Conservation (phyloP, 2,113 vertebrate species). For the Eurypyga helias region DNA sequence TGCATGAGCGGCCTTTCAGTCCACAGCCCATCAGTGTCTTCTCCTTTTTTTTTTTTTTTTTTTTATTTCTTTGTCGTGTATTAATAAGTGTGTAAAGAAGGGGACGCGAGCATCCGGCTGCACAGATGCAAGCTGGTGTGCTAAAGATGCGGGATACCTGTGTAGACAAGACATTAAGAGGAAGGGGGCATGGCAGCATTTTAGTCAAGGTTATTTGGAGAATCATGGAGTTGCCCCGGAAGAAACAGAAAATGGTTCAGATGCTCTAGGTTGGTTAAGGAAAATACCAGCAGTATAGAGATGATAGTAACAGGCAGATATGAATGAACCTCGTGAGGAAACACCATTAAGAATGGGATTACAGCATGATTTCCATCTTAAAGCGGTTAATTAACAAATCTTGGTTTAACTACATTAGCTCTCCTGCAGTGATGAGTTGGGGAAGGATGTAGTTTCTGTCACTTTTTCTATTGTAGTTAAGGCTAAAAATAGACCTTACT, state of each 20-base stretch:
- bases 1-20: accelerated
- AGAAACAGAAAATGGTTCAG: neutral
- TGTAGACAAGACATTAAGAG: neutral
- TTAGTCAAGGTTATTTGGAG: neutral
- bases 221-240: neutral
- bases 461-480: neutral
- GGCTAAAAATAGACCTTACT: neutral
- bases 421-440: neutral
- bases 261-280: neutral
- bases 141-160: accelerated
- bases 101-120: neutral
- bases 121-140: neutral
- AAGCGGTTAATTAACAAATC: neutral
- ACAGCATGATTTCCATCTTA: neutral
- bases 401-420: neutral
- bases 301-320: neutral
- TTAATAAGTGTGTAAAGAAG: neutral
- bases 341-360: neutral
- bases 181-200: neutral
- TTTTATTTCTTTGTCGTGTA: neutral
- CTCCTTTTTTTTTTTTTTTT: neutral
- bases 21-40: neutral
- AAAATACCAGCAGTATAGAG: neutral
- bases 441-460: neutral
- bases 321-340: neutral